Evolutionary conservation across 2,113 vertebrate genomes (phyloP).

Genomic region (Pseudonaja textilis): DNA sequence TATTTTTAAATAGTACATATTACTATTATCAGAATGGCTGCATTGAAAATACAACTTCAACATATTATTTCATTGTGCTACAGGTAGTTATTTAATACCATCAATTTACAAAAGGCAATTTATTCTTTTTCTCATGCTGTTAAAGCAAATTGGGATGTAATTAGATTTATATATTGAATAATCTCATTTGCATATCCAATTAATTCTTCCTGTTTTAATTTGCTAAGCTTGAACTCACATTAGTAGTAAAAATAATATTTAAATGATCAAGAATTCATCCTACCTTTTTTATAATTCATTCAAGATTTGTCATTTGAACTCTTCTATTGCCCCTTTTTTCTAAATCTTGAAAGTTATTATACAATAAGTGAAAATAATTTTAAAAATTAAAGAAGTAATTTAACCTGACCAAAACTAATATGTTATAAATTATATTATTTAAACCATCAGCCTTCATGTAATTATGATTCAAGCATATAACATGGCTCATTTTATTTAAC

Average conservation of each 20-base stretch:
- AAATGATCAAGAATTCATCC: constrained; percentile 67
- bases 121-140: constrained; percentile 73
- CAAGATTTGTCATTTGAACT: constrained; percentile 64
- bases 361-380: neutral
- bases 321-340: constrained; percentile 20
- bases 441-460: neutral
- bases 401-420: constrained; percentile 7
- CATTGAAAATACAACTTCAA: constrained; percentile 37
- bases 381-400: neutral
- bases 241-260: constrained; percentile 74
- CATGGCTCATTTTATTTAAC: neutral
- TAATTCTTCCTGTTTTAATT: constrained; percentile 84
- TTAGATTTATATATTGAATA: constrained; percentile 86
- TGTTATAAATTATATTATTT: neutral
- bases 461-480: neutral
- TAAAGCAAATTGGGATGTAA: constrained; percentile 80
- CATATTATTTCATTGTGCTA: constrained; percentile 54
- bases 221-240: constrained; percentile 77
- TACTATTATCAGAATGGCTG: constrained; percentile 2
- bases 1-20: constrained; percentile 10
- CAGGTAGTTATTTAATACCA: constrained; percentile 72
- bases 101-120: constrained; percentile 68
- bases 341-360: constrained; percentile 27
- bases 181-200: constrained; percentile 86
- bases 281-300: constrained; percentile 65